Evolutionary conservation across 1,140 invertebrate genomes (phyloP).

Genomic region (Mercenaria mercenaria): DNA sequence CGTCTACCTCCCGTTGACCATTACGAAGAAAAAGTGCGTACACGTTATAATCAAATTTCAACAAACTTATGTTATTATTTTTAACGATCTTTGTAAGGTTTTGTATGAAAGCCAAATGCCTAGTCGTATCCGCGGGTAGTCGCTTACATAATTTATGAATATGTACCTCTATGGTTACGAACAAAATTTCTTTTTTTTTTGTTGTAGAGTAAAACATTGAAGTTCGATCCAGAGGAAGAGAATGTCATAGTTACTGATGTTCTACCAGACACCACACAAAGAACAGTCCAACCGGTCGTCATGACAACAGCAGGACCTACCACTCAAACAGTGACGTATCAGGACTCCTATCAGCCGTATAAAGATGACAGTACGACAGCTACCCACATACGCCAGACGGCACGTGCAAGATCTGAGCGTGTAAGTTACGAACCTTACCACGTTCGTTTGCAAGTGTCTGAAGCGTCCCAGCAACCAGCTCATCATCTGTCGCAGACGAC

Average conservation of each 20-base stretch:
- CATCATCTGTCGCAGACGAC: background rate
- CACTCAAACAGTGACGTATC: background rate
- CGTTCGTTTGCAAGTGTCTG: background rate
- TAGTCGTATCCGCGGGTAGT: no score
- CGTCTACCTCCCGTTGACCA: background rate
- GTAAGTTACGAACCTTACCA: conserved; percentile 9
- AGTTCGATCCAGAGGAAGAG: conserved; percentile 48
- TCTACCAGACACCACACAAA: conserved; percentile 12
- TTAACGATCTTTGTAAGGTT: no score
- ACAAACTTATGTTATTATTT: no score
- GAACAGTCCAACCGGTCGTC: background rate
- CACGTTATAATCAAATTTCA: no score
- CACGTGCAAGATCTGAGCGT: background rate
- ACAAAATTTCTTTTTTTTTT: background rate
- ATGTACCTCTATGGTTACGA: no score
- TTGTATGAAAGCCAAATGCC: no score
- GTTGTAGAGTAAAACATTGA: conserved; percentile 13
- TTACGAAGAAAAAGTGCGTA: conserved; percentile 30
- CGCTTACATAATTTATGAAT: no score
- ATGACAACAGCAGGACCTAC: background rate
- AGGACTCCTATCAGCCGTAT: background rate
- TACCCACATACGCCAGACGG: background rate
- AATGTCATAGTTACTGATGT: conserved; percentile 15
- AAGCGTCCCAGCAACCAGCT: background rate
- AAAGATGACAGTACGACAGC: background rate